Conservation (phyloP, 2,888 invertebrate species). For the Drosophila mayaguana region DNA sequence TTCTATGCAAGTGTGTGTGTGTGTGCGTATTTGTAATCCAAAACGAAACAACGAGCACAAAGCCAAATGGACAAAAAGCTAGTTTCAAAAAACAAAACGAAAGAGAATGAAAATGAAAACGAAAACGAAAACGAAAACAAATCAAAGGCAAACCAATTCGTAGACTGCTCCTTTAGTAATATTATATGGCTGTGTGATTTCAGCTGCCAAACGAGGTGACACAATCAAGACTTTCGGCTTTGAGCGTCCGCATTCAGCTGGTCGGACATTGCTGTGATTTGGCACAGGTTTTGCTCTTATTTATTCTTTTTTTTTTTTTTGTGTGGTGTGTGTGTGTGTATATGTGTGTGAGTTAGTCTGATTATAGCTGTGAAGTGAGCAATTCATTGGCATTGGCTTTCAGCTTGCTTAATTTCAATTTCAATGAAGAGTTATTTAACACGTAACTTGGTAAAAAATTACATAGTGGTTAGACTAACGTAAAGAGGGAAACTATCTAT, state of each 20-base stretch:
- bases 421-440: background rate
- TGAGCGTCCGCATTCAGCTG: conserved; percentile 15
- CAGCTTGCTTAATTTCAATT: background rate
- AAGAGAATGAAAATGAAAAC: background rate
- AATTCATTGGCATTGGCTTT: background rate
- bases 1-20: background rate
- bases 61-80: conserved; percentile 27
- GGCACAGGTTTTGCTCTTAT: background rate
- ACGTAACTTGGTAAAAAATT: background rate
- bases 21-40: conserved; percentile 41
- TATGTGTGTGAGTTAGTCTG: background rate
- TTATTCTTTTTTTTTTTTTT: background rate
- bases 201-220: conserved; percentile 30
- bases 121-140: conserved; percentile 33
- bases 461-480: background rate
- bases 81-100: background rate
- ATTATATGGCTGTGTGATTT: conserved; percentile 45
- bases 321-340: background rate
- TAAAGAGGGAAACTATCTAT: too few relatives aligned
- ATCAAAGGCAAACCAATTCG: conserved; percentile 46
- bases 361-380: background rate
- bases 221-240: conserved; percentile 32
- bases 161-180: conserved; percentile 61
- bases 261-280: conserved; percentile 17
- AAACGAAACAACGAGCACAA: conserved; percentile 48